These are phyloP conservation scores for Monopterus albus DNA, from an alignment of 2,113 vertebrate genomes.

Conservation along the genomic window DNA sequence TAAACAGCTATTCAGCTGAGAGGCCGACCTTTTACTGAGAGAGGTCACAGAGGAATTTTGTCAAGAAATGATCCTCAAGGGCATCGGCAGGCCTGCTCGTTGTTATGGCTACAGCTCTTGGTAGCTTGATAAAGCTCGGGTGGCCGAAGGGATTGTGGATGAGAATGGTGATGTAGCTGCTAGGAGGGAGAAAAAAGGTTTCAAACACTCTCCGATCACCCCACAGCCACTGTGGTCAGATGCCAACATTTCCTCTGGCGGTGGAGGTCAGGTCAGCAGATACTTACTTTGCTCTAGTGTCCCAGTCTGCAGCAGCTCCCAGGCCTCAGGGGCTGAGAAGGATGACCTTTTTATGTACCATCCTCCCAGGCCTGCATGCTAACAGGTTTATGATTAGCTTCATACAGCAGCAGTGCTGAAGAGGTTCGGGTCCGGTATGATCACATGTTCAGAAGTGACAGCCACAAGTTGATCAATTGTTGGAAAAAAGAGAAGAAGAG, in stretches of 20 bases:
- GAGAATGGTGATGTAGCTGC: constrained; percentile 67
- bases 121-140: constrained; percentile 24
- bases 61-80: constrained; percentile 77
- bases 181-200: constrained; percentile 12
- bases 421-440: neutral
- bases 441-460: no score
- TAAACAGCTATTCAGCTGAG: constrained; percentile 69
- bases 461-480: neutral
- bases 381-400: constrained; percentile 24
- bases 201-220: constrained; percentile 37
- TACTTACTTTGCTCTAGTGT: constrained; percentile 33
- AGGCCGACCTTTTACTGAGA: constrained; percentile 69
- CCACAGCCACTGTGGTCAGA: constrained; percentile 45
- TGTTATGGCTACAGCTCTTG: constrained; percentile 77
- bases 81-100: constrained; percentile 69
- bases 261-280: constrained; percentile 37
- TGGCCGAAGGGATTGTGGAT: constrained; percentile 59
- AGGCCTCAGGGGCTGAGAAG: constrained; percentile 29
- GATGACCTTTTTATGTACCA: constrained; percentile 48
- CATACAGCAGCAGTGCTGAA: constrained; percentile 1
- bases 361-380: constrained; percentile 18
- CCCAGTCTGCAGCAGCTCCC: constrained; percentile 13
- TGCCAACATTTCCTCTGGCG: constrained; percentile 46
- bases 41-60: constrained; percentile 72
- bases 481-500: no score